Evolutionary conservation across 1,140 invertebrate genomes (phyloP).

Genomic region (Bombus fervidus): DNA sequence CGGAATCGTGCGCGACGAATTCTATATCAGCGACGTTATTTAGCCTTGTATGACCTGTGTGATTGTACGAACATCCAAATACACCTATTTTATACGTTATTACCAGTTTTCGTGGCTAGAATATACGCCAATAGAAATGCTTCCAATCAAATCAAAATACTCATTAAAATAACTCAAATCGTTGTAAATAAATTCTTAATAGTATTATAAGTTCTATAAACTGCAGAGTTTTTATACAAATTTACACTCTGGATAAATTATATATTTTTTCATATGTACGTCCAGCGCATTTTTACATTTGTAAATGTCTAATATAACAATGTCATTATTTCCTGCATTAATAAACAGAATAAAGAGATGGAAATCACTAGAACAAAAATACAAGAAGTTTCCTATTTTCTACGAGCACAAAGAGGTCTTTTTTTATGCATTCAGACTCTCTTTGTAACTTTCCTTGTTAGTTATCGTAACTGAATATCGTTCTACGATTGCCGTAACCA

Average conservation of each 20-base stretch:
- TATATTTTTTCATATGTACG: no score
- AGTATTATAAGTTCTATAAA: neutral
- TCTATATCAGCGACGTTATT: conserved; percentile 20
- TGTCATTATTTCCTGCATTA: no score
- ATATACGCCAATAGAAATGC: neutral
- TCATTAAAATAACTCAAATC: neutral
- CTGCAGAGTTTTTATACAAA: neutral
- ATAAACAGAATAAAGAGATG: no score
- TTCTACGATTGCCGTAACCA: neutral
- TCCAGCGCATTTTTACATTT: no score
- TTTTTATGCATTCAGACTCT: neutral
- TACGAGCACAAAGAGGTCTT: no score
- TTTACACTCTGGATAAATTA: no score
- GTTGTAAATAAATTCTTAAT: neutral
- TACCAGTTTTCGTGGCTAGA: neutral
- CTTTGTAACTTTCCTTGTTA: neutral
- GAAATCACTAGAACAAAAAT: no score
- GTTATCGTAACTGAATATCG: neutral
- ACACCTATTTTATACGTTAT: neutral
- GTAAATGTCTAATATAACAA: no score
- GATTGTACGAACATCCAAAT: neutral
- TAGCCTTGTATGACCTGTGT: neutral
- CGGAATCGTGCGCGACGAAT: conserved; percentile 3
- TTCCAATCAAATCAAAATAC: neutral
- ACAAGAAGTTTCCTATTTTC: no score